phyloP scores from a whole-genome alignment of 2,797 vertebrate genomes.

The Neomorphus geoffroyi region DNA sequence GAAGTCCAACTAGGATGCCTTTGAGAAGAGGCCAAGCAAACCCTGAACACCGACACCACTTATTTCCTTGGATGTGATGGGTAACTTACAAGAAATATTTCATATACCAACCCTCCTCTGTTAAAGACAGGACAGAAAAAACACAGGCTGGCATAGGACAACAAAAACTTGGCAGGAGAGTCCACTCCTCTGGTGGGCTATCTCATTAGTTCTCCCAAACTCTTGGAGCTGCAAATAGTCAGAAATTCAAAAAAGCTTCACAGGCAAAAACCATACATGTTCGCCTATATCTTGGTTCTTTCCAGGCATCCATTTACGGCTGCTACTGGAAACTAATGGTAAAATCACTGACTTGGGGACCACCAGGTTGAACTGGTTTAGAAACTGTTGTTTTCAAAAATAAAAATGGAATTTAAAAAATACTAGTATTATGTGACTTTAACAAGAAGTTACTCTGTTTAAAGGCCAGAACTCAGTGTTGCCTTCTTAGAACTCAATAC shows the following conservation, averaged over 20 bases:
- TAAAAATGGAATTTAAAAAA: neutral
- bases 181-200: neutral
- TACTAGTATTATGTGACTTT: accelerated
- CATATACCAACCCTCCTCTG: neutral
- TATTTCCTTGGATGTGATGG: neutral
- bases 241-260: neutral
- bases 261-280: neutral
- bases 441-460: neutral
- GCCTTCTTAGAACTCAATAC: neutral
- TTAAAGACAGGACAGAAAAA: neutral
- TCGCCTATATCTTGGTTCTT: neutral
- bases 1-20: neutral
- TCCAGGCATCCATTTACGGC: neutral
- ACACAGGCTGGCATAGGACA: neutral
- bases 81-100: neutral
- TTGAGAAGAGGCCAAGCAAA: neutral
- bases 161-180: neutral
- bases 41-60: accelerated
- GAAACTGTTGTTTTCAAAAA: neutral
- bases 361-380: neutral
- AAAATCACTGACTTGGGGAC: neutral
- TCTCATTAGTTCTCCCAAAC: neutral
- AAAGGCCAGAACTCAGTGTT: neutral
- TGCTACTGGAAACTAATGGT: neutral
- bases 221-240: neutral